Evolutionary conservation across 1,140 invertebrate genomes (phyloP).

Genomic region (Hestina assimilis): DNA sequence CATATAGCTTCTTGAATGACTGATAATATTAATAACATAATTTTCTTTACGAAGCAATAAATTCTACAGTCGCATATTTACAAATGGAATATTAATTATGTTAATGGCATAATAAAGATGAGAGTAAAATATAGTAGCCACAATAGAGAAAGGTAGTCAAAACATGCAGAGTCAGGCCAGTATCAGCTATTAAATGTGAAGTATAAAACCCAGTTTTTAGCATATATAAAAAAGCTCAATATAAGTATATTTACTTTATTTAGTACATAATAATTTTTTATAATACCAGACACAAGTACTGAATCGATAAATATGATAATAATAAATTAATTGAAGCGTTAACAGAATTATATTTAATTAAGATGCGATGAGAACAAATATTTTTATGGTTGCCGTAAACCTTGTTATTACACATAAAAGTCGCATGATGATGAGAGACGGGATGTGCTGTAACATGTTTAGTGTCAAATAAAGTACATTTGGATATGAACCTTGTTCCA

Average conservation of each 20-base stretch:
- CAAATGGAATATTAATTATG: neutral
- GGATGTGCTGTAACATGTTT: slow-evolving; percentile 46
- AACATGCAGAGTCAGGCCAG: neutral
- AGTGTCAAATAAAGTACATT: slow-evolving; percentile 52
- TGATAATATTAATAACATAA: too few species aligned
- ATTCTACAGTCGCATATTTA: too few species aligned
- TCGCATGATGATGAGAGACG: slow-evolving; percentile 35
- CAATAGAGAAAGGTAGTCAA: slow-evolving; percentile 1
- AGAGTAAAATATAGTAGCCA: neutral
- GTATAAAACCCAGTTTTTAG: too few species aligned
- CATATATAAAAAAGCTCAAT: too few species aligned
- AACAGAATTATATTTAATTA: slow-evolving; percentile 25
- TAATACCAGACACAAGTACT: too few species aligned
- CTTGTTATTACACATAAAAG: slow-evolving; percentile 45
- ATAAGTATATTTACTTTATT: too few species aligned
- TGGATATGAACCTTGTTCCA: slow-evolving; percentile 46
- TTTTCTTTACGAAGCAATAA: too few species aligned
- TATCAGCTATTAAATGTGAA: too few species aligned
- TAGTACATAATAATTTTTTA: too few species aligned
- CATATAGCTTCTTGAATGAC: too few species aligned
- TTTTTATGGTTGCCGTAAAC: slow-evolving; percentile 42
- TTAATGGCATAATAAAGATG: neutral
- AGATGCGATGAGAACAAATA: slow-evolving; percentile 19
- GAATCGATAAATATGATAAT: neutral
- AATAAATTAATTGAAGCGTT: slow-evolving; percentile 1